A percentile compares a stretch with the other conserved stretches of the same genome.
Evolutionary conservation across 2,113 vertebrate genomes (phyloP).

Genomic region (Rana temporaria): DNA sequence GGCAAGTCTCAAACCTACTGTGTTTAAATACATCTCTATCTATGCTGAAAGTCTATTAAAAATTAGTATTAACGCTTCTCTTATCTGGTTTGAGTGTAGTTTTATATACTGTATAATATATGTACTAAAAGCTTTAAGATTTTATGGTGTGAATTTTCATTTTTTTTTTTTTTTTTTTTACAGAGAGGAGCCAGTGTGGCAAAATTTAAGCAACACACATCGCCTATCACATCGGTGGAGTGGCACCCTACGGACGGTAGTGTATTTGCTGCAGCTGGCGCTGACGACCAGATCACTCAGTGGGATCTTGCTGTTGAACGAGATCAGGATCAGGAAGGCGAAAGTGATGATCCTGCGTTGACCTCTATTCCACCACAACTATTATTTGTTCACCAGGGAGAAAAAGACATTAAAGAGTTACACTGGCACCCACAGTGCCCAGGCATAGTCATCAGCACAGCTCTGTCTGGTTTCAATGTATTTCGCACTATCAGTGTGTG

Average conservation of each 20-base stretch:
- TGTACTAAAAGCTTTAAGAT: too few relatives aligned
- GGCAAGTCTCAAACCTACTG: too few relatives aligned
- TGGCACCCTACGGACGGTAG: slow-evolving; percentile 87
- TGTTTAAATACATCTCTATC: too few relatives aligned
- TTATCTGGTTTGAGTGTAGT: not conserved
- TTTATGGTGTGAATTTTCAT: too few relatives aligned
- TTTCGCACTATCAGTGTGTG: slow-evolving; percentile 89
- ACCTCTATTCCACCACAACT: slow-evolving; percentile 84
- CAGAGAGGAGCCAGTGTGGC: slow-evolving; percentile 82
- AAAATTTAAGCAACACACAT: slow-evolving; percentile 89
- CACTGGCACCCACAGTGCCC: slow-evolving; percentile 90
- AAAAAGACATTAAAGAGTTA: slow-evolving; percentile 88
- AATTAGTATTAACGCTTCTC: too few relatives aligned
- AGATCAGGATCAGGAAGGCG: slow-evolving; percentile 67
- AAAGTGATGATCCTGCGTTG: slow-evolving; percentile 61
- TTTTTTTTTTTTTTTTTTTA: not conserved
- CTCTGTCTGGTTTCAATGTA: slow-evolving; percentile 85
- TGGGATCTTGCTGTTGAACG: slow-evolving; percentile 91
- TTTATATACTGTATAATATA: too few relatives aligned
- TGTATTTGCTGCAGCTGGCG: slow-evolving; percentile 84
- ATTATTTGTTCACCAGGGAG: slow-evolving; percentile 90
- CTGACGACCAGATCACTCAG: slow-evolving; percentile 86
- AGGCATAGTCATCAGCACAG: slow-evolving; percentile 83
- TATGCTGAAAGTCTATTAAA: too few relatives aligned
- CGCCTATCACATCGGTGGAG: slow-evolving; percentile 87